phyloP scores from a whole-genome alignment of 92 coral and sea anemone genomes.

The Chrysogorgia sp. region DNA sequence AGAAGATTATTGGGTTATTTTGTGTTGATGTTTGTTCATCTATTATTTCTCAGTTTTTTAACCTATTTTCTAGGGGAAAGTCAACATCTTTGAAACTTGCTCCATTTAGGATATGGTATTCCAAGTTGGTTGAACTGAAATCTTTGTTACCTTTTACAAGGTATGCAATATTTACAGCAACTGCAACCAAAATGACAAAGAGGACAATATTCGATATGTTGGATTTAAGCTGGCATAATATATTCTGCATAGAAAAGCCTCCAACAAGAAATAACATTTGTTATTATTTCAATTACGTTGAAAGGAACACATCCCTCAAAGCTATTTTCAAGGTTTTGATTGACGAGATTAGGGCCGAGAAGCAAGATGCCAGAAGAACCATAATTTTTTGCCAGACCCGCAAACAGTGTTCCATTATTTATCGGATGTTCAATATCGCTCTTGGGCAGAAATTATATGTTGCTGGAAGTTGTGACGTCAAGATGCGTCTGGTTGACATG shows the following conservation, averaged over 20 bases:
- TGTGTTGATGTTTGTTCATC: background rate
- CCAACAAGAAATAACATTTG: slow-evolving; percentile 21
- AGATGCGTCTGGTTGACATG: slow-evolving; percentile 22
- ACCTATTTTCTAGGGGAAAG: slow-evolving; percentile 9
- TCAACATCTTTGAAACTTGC: slow-evolving; percentile 13
- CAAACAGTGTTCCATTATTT: no score
- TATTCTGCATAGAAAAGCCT: slow-evolving; percentile 22
- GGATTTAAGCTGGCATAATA: slow-evolving; percentile 6
- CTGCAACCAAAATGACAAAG: slow-evolving; percentile 32
- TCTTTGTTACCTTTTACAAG: slow-evolving; percentile 41
- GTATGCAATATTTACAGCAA: slow-evolving; percentile 35
- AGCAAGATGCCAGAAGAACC: slow-evolving; percentile 11
- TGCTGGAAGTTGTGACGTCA: slow-evolving; percentile 7
- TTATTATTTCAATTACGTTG: slow-evolving; percentile 25
- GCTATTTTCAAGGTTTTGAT: slow-evolving; percentile 11
- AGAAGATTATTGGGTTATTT: background rate
- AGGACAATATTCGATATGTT: slow-evolving; percentile 35
- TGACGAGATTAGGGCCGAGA: background rate
- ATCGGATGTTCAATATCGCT: slow-evolving; percentile 11
- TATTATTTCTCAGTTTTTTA: no score
- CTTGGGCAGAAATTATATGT: background rate
- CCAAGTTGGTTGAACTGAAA: slow-evolving; percentile 52
- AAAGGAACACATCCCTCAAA: slow-evolving; percentile 12
- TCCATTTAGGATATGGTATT: slow-evolving; percentile 58
- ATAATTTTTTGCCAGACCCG: slow-evolving; percentile 12